Evolutionary conservation across 2,888 invertebrate genomes (phyloP), one percentile per base, ranked within the genome.

Genomic region (Pristionchus fissidentatus): DNA sequence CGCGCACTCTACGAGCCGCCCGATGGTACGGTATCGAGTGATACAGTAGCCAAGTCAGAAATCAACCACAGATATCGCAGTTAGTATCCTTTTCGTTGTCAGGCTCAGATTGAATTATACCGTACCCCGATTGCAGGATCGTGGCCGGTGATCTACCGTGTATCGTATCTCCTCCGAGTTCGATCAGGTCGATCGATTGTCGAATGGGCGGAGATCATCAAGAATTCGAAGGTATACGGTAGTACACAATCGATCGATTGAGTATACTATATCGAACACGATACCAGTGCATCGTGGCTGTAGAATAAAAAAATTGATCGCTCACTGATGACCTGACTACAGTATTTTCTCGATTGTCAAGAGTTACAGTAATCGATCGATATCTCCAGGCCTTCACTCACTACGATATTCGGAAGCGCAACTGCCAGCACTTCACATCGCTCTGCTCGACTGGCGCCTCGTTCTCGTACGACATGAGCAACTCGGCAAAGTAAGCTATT

Each of bases 341-440:
- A 41, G 70, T 55, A n/a, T 35, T 3, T 62, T n/a, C 13, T 70
- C 41, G 22, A 32, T 32, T 35, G n/a, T 2, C 29, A 41, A 49
- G 29, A 26, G 19, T 22, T 41, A 35, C 41, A 1, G 4, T 22
- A 13, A 75, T 41, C 26, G 8, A 75, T 75, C 41, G 32, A 41
- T 41, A 10, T 29, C 15, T 41, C 26, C 70, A 83, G 83, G 70
- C 73, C 35, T 83, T 83, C 41, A 55, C 41, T 7, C 70, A 62
- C 83, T 89, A 89, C 84, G 88, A 89, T 77, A 88, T 89, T 62
- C 88, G 89, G 5, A 85, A 86, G 38, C 83, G 85, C 43, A 89
- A 89, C 85, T 89, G 89, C 80, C 89, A 89, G 80, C 89, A 89
- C 84, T 89, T 89, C 85, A 85, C 88, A 4, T 87, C 87, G 3